Percentiles rank a stretch among this genome's conserved stretches.
Evolutionary conservation across 1,140 invertebrate species (phyloP).

Genomic region (Sarcophaga bullata): DNA sequence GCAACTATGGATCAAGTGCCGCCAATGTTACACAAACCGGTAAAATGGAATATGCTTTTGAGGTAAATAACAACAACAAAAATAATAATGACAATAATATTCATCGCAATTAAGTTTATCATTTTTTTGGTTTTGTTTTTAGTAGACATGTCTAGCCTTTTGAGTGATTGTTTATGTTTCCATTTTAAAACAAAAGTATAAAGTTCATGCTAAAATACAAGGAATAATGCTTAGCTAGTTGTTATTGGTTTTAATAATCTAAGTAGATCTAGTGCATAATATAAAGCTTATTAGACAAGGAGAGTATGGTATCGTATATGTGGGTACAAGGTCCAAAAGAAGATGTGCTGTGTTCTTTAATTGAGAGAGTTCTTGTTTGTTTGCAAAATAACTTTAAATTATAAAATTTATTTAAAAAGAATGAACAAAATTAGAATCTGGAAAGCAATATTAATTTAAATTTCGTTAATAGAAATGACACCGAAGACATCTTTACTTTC

Average conservation of each 20-base stretch:
- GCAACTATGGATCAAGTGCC: conserved; percentile 53
- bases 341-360: background rate
- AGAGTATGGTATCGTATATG: background rate
- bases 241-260: too few relatives aligned
- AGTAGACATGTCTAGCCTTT: background rate
- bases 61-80: conserved; percentile 50
- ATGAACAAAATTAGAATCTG: too few relatives aligned
- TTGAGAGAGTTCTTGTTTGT: too few relatives aligned
- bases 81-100: too few relatives aligned
- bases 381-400: too few relatives aligned
- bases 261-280: background rate
- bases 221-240: too few relatives aligned
- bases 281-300: background rate
- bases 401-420: too few relatives aligned
- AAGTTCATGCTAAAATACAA: background rate
- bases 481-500: too few relatives aligned
- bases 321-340: background rate
- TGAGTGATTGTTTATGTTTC: background rate
- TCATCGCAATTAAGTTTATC: background rate
- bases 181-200: background rate
- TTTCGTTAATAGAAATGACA: too few relatives aligned
- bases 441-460: too few relatives aligned
- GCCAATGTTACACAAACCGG: conserved; percentile 50
- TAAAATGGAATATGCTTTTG: conserved; percentile 67
- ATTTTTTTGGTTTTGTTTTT: background rate